Conservation (phyloP, 2,797 vertebrate genomes). For the Cyprinodon diabolis region DNA sequence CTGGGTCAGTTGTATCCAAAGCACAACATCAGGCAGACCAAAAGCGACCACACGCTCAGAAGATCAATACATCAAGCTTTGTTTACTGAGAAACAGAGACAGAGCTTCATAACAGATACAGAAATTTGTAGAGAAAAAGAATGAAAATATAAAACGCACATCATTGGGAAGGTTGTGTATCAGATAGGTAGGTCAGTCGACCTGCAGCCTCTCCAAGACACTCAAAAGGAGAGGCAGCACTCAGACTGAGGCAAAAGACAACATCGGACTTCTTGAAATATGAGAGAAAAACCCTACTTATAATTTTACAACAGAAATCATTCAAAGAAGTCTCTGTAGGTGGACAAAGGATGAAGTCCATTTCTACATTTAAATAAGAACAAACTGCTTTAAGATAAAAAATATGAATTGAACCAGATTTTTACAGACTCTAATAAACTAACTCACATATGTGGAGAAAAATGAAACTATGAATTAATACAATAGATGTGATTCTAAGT, state of each 20-base stretch:
- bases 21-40: conserved; percentile 23
- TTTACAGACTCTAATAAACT: neutral
- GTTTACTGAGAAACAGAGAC: conserved; percentile 23
- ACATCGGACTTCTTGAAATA: neutral
- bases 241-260: neutral
- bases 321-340: neutral
- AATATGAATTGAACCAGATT: neutral
- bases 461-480: neutral
- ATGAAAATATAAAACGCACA: conserved; percentile 8
- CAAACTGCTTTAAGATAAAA: neutral
- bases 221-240: neutral
- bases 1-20: conserved; percentile 22
- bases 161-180: conserved; percentile 3
- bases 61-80: conserved; percentile 26
- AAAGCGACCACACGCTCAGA: conserved; percentile 18
- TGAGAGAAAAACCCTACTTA: neutral
- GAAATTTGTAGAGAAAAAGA: conserved; percentile 14
- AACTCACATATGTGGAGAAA: neutral
- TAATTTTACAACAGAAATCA: too few species aligned
- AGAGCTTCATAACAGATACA: conserved; percentile 18
- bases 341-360: neutral
- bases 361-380: neutral
- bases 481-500: neutral
- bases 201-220: neutral
- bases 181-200: conserved; percentile 9